A percentile compares a stretch with the other conserved stretches of the same genome.
phyloP scores from a whole-genome alignment of 2,113 vertebrate species.

The Megaceryle maxima region DNA sequence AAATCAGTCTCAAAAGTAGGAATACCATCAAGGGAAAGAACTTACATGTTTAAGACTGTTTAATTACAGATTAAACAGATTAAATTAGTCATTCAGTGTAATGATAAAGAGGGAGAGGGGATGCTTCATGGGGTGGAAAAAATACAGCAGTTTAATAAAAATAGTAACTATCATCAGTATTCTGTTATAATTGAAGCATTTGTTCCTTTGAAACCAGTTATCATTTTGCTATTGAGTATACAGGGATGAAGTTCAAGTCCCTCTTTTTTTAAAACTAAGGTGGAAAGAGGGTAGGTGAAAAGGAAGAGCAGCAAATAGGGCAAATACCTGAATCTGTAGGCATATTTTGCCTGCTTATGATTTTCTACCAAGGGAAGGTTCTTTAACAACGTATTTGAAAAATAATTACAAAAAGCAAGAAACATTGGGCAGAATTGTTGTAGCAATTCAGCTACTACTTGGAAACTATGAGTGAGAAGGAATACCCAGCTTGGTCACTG shows the following conservation, averaged over 20 bases:
- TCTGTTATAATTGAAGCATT: neutral
- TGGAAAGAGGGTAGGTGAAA: neutral
- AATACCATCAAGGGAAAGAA: neutral
- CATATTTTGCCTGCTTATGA: neutral
- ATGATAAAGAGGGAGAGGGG: neutral
- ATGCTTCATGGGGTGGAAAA: neutral
- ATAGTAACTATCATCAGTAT: neutral
- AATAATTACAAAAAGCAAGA: neutral
- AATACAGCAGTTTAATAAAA: neutral
- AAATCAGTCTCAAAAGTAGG: neutral
- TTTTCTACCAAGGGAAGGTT: neutral
- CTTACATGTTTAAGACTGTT: neutral
- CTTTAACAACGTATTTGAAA: neutral
- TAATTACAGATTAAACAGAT: constrained; percentile 14
- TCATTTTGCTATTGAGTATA: neutral
- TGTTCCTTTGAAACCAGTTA: neutral
- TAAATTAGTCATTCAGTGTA: neutral
- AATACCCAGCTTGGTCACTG: neutral
- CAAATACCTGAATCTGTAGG: neutral
- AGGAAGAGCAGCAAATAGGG: neutral
- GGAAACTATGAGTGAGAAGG: neutral
- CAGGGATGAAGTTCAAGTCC: neutral
- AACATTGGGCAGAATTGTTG: neutral
- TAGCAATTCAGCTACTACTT: neutral
- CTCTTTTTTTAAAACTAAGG: neutral